Evolutionary conservation across 2,797 vertebrate species (phyloP).

Genomic region (Allobates femoralis): DNA sequence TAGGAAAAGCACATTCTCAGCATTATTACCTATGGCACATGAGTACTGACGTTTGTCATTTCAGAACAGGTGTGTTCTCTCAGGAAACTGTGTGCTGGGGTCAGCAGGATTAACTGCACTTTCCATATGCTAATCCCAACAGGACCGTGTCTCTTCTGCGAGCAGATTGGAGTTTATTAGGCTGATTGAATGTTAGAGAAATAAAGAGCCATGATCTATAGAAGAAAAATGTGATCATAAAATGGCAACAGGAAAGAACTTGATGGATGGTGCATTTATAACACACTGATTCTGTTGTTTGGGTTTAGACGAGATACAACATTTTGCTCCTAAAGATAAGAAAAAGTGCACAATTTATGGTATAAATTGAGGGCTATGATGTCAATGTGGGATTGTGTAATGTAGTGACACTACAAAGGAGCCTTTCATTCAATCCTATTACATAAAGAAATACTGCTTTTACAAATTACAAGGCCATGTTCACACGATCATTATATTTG

Average conservation of each 20-base stretch:
- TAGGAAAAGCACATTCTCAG: conserved; percentile 22
- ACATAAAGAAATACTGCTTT: no score
- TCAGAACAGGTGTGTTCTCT: conserved; percentile 58
- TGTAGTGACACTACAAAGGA: no score
- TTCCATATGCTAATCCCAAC: conserved; percentile 63
- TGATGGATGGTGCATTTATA: background rate
- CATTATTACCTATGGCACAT: conserved; percentile 36
- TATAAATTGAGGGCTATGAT: no score
- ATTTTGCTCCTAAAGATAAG: no score
- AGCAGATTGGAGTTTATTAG: conserved; percentile 28
- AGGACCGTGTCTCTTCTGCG: conserved; percentile 46
- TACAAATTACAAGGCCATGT: no score
- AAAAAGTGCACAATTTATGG: no score
- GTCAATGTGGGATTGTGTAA: no score
- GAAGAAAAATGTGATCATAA: background rate
- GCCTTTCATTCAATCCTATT: no score
- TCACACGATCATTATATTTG: no score
- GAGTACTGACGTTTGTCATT: conserved; percentile 55
- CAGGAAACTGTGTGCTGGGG: conserved; percentile 52
- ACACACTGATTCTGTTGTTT: background rate
- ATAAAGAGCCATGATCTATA: background rate
- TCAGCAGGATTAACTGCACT: conserved; percentile 63
- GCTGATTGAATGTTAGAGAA: background rate
- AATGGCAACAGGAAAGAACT: background rate
- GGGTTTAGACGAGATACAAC: no score